Evolutionary conservation across 2,113 vertebrate genomes (phyloP), one percentile per base, ranked within the genome.

Genomic region (Toxotes jaculatrix): DNA sequence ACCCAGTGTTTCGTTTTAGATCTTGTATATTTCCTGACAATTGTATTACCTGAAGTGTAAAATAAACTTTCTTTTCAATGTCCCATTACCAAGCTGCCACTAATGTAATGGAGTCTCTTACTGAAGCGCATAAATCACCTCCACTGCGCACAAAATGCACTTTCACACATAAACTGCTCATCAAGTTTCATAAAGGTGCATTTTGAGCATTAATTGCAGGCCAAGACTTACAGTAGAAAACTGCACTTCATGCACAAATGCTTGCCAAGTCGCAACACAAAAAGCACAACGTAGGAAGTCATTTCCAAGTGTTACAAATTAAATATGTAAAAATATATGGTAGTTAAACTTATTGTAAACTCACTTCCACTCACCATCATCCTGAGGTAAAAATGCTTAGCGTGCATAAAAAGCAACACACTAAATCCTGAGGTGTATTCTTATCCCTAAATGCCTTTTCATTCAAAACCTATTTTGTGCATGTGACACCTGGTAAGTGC

Each of bases 31-130:
- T 82, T 84, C 56, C 56, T 31, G 31, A 74, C 13, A 77, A 76
- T 23, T 81, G 68, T 82, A 74, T 74, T 78, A 77, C 23, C 67
- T 82, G 7, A 69, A 66, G 32, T 82, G 71, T 84, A 77, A 84
- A 88, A 86, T 84, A 87, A 90, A 86, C 16, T 27, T 70, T 77
- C 31, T 81, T 86, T 82, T 65, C 51, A 89, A 81, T 69, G 73
- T 77, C 61, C 56, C 60, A 80, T 86, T 60, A 67, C 38, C 17
- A n/a, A 77, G 73, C 61, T 60, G 31, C 59, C 78, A 55, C 47
- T 76, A 68, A 77, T 85, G 47, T 66, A 76, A 80, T 69, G n/a
- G 42, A 27, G 19, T 72, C 13, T 77, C 19, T 79, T 11, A 34
- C 13, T 38, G 13, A 49, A 63, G 56, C 3, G 27, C 45, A 72